Base-by-base conservation (phyloP, 2,113 vertebrate species). In the Osmerus eperlanus region DNA sequence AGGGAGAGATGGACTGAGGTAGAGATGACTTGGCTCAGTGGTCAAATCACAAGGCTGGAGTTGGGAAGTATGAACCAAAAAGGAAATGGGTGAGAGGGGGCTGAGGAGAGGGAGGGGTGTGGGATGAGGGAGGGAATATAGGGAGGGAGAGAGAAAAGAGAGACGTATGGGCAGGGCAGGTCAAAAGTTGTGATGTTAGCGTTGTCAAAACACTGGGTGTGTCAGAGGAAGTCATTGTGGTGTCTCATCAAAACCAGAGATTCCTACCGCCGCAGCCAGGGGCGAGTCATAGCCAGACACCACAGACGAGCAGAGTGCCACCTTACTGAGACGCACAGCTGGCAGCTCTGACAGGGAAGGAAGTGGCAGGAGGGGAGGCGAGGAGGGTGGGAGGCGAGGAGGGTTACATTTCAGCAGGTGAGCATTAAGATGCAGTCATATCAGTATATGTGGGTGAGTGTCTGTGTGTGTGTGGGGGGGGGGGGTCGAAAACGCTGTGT, bases 231-330 rank as follows among this genome's bases (percentile, higher is more conserved):
- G 75, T 28, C n/a, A 4, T 60, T 29, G 78, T 18, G 72, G 67
- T 84, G 86, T 84, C 0, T 64, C 78, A 14, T 70, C 69, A 52
- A 62, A 85, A 88, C 80, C 81, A 29, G 13, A 16, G 75, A 21
- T 28, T 62, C 60, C 60, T 62, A 16, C 60, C 3, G 16, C 60
- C 60, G 23, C 60, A 25, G 59, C 59, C 19, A 77, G 28, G 76
- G 78, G 52, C 21, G 6, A 64, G 68, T 59, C 21, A 81, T 60
- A 63, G 68, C 68, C 36, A 80, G 75, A 79, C 75, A 74, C 71
- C 60, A 71, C 13, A 67, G 81, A 60, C 67, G 36, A 55, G 3
- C 15, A 69, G 56, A 47, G 41, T 1, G 41, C 41, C 41, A 47
- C 9, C 55, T 58, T 19, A 58, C 23, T 55, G 23, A 53, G 15